Percentiles rank a stretch among this genome's conserved stretches.
phyloP scores from a whole-genome alignment of 2,797 vertebrate genomes.

The Manis crassicaudata region DNA sequence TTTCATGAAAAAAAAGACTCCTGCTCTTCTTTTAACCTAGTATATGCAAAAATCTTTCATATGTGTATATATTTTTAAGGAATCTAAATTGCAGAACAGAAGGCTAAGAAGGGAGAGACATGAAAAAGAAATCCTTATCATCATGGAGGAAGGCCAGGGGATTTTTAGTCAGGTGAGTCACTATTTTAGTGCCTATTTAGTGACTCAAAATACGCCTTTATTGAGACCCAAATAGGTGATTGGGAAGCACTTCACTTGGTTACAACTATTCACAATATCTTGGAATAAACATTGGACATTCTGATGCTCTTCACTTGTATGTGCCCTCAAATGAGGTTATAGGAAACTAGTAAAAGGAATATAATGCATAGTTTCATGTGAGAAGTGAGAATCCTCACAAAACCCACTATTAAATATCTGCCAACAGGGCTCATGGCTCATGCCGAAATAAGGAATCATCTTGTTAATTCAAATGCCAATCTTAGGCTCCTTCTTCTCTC shows the following conservation, averaged over 20 bases:
- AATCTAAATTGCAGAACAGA: not conserved
- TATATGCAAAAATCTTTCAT: not conserved
- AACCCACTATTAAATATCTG: not conserved
- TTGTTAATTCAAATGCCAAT: not conserved
- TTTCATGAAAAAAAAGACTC: not conserved
- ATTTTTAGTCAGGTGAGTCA: not conserved
- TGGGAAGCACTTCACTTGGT: not conserved
- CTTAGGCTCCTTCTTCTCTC: not conserved
- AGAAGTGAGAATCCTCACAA: not conserved
- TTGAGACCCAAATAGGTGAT: not conserved
- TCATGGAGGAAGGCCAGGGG: not conserved
- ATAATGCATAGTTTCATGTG: not conserved
- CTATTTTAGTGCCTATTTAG: not conserved
- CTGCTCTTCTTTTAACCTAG: not conserved
- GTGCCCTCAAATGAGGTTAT: not conserved
- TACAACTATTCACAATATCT: not conserved
- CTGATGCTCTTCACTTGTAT: not conserved
- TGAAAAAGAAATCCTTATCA: not conserved
- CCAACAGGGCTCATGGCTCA: not conserved
- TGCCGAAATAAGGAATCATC: not conserved
- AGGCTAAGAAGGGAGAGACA: no score
- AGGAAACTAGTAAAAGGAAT: not conserved
- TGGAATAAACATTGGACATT: not conserved
- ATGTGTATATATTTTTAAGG: not conserved
- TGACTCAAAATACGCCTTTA: not conserved